These are phyloP conservation scores for Tretioscincus oriximinensis DNA, from an alignment of 2,113 vertebrate species.

Conservation along the genomic window DNA sequence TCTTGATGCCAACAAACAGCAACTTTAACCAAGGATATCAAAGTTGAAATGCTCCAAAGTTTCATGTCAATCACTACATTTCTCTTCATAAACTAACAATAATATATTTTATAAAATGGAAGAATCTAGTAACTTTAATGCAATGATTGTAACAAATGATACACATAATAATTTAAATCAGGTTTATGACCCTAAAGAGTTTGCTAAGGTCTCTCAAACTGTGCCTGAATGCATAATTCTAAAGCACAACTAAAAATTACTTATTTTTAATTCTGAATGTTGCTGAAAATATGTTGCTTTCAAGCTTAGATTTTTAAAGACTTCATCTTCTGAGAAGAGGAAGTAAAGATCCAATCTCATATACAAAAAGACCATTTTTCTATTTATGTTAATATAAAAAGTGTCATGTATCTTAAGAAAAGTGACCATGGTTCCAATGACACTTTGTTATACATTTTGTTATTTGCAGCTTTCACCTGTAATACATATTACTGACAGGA, in stretches of 20 bases:
- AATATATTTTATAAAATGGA: not conserved
- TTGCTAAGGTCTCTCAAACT: not conserved
- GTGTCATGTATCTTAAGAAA: not conserved
- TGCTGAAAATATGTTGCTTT: not conserved
- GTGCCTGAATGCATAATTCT: constrained; percentile 2
- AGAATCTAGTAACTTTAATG: too few relatives aligned
- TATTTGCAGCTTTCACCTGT: not conserved
- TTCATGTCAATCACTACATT: not conserved
- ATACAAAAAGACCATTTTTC: not conserved
- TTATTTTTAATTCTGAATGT: not conserved
- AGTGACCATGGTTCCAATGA: fast-evolving
- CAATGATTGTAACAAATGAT: not conserved
- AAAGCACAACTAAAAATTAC: not conserved
- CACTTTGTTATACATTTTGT: not conserved
- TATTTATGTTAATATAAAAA: constrained; percentile 17
- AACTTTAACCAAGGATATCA: not conserved
- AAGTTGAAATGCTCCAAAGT: not conserved
- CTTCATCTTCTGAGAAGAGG: not conserved
- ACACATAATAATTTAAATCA: not conserved
- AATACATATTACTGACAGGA: not conserved
- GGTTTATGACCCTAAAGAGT: not conserved
- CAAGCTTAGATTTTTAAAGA: constrained; percentile 8
- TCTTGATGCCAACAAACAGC: too few relatives aligned
- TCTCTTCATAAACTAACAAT: not conserved
- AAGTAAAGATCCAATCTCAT: constrained; percentile 17